phyloP scores from a whole-genome alignment of 1,140 invertebrate species.

The Yoshiicerus persimilis region DNA sequence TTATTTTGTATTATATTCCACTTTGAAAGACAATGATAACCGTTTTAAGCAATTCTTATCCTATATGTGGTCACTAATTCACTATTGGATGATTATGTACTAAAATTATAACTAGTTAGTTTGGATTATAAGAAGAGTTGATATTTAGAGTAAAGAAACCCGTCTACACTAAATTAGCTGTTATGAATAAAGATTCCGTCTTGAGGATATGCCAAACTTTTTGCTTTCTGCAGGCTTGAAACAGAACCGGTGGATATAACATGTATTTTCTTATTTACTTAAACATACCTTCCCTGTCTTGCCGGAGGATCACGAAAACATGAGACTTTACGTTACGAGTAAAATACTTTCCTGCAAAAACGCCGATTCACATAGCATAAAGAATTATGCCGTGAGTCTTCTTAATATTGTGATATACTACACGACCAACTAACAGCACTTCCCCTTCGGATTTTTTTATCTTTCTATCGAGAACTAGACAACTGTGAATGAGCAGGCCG shows the following conservation, averaged over 20 bases:
- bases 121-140: not conserved
- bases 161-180: not conserved
- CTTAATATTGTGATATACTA: not conserved
- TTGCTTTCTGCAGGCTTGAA: not conserved
- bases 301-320: not conserved
- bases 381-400: not conserved
- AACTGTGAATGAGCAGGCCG: too few species aligned
- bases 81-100: too few species aligned
- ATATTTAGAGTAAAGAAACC: not conserved
- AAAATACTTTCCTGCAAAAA: not conserved
- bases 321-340: not conserved
- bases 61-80: too few species aligned
- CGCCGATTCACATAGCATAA: not conserved
- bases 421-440: not conserved
- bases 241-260: not conserved
- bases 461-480: not conserved
- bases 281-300: not conserved
- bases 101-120: too few species aligned
- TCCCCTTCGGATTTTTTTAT: not conserved
- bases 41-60: too few species aligned
- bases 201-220: not conserved
- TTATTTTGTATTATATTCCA: too few species aligned
- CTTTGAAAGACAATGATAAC: too few species aligned
- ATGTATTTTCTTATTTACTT: not conserved
- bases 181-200: not conserved